Conservation (phyloP, 2,113 vertebrate species). For the Montifringilla adamsi region DNA sequence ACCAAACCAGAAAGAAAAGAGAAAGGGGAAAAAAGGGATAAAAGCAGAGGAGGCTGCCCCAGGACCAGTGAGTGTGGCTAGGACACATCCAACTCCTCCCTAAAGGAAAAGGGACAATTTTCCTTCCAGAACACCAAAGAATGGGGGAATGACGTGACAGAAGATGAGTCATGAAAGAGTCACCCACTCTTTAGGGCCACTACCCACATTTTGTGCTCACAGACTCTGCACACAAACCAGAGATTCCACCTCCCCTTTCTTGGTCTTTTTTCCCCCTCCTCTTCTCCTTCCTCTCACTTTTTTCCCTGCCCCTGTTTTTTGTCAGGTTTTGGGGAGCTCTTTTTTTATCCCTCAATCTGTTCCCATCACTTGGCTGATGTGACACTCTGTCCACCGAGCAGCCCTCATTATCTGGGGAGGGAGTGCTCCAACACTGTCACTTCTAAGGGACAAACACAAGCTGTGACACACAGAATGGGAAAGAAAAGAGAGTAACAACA, state of each 20-base stretch:
- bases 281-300: neutral
- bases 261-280: neutral
- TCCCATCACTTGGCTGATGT: neutral
- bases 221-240: neutral
- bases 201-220: neutral
- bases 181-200: neutral
- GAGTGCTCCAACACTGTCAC: neutral
- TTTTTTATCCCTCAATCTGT: rapidly evolving
- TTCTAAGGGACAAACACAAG: neutral
- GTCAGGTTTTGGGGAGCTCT: neutral
- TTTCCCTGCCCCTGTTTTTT: neutral
- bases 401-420: neutral
- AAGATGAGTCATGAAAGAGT: neutral
- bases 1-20: neutral
- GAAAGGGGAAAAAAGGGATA: no score
- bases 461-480: neutral
- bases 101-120: neutral
- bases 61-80: neutral
- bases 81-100: neutral
- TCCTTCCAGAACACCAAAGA: neutral
- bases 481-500: neutral
- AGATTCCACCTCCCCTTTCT: neutral
- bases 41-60: neutral
- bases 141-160: neutral
- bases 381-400: neutral